A percentile compares a stretch with the other conserved stretches of the same genome.
phyloP scores from a whole-genome alignment of 2,888 invertebrate genomes.

The Pseudococcus jackbeardsleyi region DNA sequence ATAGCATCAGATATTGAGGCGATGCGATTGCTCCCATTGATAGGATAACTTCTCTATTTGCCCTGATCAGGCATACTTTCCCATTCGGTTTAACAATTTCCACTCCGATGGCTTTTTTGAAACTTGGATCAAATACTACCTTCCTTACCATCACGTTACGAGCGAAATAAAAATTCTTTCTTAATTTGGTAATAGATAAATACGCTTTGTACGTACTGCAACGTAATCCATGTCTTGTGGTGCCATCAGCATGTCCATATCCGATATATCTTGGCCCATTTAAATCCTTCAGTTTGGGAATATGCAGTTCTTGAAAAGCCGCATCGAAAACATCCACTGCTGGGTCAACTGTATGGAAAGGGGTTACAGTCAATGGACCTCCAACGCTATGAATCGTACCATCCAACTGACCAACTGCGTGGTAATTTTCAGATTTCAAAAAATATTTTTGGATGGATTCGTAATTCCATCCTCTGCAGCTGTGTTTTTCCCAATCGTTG shows the following conservation, averaged over 20 bases:
- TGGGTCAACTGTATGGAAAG: slow-evolving; percentile 54
- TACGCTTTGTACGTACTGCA: slow-evolving; percentile 89
- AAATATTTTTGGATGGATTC: slow-evolving; percentile 63
- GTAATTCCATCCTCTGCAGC: slow-evolving; percentile 63
- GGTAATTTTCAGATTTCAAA: slow-evolving; percentile 65
- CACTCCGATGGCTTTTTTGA: slow-evolving; percentile 76
- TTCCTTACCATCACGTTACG: slow-evolving; percentile 78
- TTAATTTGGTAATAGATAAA: slow-evolving; percentile 75
- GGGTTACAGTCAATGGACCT: slow-evolving; percentile 65
- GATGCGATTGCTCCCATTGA: slow-evolving; percentile 87
- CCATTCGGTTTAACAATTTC: slow-evolving; percentile 75
- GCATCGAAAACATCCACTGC: not conserved
- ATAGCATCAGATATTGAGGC: slow-evolving; percentile 87
- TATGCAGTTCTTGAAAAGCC: not conserved
- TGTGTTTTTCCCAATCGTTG: slow-evolving; percentile 58
- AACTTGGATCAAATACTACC: slow-evolving; percentile 72
- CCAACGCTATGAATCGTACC: slow-evolving; percentile 24
- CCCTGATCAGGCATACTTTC: slow-evolving; percentile 73
- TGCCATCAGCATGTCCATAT: slow-evolving; percentile 53
- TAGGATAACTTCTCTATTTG: slow-evolving; percentile 83
- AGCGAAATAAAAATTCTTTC: slow-evolving; percentile 82
- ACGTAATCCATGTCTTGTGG: slow-evolving; percentile 76
- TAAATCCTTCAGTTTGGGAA: slow-evolving; percentile 58
- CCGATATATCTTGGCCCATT: slow-evolving; percentile 53
- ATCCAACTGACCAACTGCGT: not conserved